Evolutionary conservation across 1,140 invertebrate genomes (phyloP).

Genomic region (Calosoma granatense): DNA sequence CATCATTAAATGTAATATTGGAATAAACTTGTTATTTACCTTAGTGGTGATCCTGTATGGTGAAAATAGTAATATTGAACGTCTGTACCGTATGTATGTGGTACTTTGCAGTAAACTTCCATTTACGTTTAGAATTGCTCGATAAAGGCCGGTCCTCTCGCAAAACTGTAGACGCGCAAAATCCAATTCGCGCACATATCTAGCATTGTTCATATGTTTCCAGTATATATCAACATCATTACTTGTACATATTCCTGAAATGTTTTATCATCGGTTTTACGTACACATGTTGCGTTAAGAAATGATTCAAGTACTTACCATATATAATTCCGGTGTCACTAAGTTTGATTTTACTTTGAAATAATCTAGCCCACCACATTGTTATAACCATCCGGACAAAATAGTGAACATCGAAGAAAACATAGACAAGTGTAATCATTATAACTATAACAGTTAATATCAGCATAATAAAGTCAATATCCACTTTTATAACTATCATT

Average conservation of each 20-base stretch:
- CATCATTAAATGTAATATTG: too few species aligned
- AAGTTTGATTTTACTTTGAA: slow-evolving; percentile 52
- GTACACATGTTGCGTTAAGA: too few species aligned
- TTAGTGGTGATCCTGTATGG: slow-evolving; percentile 63
- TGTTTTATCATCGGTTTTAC: not conserved
- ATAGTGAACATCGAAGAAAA: slow-evolving; percentile 66
- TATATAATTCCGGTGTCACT: slow-evolving; percentile 56
- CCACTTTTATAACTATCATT: slow-evolving; percentile 12
- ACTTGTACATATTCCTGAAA: slow-evolving; percentile 63
- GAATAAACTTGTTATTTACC: too few species aligned
- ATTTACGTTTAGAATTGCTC: slow-evolving; percentile 44
- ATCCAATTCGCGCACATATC: slow-evolving; percentile 71
- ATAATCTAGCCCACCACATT: slow-evolving; percentile 46
- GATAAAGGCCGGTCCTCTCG: slow-evolving; percentile 55
- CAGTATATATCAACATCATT: slow-evolving; percentile 72
- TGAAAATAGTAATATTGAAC: slow-evolving; percentile 61
- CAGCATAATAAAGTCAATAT: slow-evolving; percentile 13
- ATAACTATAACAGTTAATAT: not conserved
- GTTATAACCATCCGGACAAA: slow-evolving; percentile 54
- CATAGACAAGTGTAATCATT: slow-evolving; percentile 42
- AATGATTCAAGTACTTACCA: slow-evolving; percentile 44
- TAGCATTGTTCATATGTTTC: slow-evolving; percentile 78
- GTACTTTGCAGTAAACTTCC: slow-evolving; percentile 62
- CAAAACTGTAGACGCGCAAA: slow-evolving; percentile 74
- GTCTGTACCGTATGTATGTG: slow-evolving; percentile 63